Base-by-base conservation (phyloP, 2,888 invertebrate species). In the Orthosia gracilis region DNA sequence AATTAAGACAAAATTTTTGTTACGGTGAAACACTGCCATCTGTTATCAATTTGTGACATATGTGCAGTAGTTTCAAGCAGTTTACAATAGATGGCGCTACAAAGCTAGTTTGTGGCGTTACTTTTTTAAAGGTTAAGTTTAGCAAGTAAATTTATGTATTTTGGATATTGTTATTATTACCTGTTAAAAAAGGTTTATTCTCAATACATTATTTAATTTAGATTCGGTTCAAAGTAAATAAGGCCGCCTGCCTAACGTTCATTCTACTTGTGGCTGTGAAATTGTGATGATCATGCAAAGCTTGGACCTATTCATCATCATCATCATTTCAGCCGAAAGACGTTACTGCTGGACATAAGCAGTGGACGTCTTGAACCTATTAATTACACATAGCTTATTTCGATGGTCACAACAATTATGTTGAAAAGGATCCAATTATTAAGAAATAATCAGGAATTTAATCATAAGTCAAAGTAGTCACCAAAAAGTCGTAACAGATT, bases 31-130 rank as follows among this genome's bases (percentile, higher is more conserved):
- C 45, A 88, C 58, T 71, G 85, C 86, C 85, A 87, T 89, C 89
- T 90, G 58, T 84, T 59, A 66, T 21, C 21, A 67, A 40, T 40
- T 47, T 55, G 4, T 23, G 3, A 17, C 21, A 64, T 11, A 12
- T 50, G 11, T 62, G 12, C 47, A 63, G 4, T 18, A 67, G 69
- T 50, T 86, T 86, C 62, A n/a, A 49, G 26, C 55, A 59, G 15
- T 59, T 18, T 50, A 5, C 4, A 17, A 69, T 61, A 89, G 89
- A 86, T 88, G 88, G 83, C 83, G 82, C 18, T 64, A 77, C 73
- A 17, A 15, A 26, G 18, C 26, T 52, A 47, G 58, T 69, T 66
- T 55, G 23, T 50, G 13, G n/a, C 31, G n/a, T 40, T 21, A 3
- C 3, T 68, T 54, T 23, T 67, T 47, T 2, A 21, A 21, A 31